Evolutionary conservation across 2,888 invertebrate species (phyloP).

Genomic region (Brenthis hecate): DNA sequence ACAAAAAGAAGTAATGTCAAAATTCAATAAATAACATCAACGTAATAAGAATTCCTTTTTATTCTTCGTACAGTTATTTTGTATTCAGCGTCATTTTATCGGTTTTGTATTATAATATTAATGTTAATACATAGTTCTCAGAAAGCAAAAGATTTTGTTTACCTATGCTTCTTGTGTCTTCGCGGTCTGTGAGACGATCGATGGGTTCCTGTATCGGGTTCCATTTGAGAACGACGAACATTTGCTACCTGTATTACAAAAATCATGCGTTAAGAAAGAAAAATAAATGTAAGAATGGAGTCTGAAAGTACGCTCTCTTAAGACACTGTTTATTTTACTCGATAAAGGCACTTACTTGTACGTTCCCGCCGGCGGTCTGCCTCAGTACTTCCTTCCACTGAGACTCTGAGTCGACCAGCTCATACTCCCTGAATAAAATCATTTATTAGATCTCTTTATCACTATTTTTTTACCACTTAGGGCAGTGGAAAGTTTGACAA

Average conservation of each 20-base stretch:
- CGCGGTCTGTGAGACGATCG: slow-evolving; percentile 83
- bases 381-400: slow-evolving; percentile 95
- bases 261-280: slow-evolving; percentile 17
- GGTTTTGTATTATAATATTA: too few species aligned
- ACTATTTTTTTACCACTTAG: neutral
- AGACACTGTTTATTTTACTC: slow-evolving; percentile 28
- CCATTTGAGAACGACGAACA: slow-evolving; percentile 83
- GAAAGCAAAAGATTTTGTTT: slow-evolving; percentile 32
- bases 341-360: slow-evolving; percentile 62
- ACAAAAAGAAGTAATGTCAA: too few species aligned
- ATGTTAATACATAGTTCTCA: too few species aligned
- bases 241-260: slow-evolving; percentile 83
- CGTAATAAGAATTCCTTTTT: too few species aligned
- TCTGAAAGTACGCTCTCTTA: slow-evolving; percentile 16
- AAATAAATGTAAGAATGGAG: slow-evolving; percentile 15
- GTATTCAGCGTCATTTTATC: too few species aligned
- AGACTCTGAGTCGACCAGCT: slow-evolving; percentile 92
- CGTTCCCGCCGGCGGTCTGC: slow-evolving; percentile 82
- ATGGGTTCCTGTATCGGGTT: slow-evolving; percentile 77
- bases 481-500: neutral
- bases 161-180: slow-evolving; percentile 84
- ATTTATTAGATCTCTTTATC: slow-evolving; percentile 18
- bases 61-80: too few species aligned
- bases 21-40: too few species aligned
- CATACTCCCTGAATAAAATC: slow-evolving; percentile 76